A percentile compares a stretch with the other conserved stretches of the same genome.
These are phyloP conservation scores for Buceros bicornis DNA, from an alignment of 2,797 vertebrate species.

Conservation along the genomic window DNA sequence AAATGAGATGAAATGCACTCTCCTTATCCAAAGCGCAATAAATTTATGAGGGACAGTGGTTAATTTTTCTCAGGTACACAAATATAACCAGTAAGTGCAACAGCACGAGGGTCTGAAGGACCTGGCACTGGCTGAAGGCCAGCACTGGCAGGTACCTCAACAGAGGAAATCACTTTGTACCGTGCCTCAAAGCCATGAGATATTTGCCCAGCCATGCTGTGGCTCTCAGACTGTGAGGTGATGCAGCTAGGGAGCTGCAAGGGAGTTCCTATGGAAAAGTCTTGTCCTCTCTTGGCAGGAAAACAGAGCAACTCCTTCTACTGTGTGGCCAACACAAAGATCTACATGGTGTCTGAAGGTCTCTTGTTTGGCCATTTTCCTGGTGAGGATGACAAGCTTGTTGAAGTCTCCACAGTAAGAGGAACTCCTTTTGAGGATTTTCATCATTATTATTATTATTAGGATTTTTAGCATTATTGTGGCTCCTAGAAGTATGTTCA, in stretches of 20 bases:
- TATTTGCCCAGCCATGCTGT: not conserved
- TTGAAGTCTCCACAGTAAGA: not conserved
- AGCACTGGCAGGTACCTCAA: not conserved
- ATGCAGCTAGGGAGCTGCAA: not conserved
- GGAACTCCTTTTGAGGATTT: not conserved
- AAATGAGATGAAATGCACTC: not conserved
- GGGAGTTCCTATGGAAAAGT: not conserved
- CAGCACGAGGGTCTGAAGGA: not conserved
- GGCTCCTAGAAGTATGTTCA: not conserved
- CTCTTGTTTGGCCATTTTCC: not conserved
- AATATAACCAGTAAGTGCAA: not conserved
- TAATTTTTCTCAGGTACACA: not conserved
- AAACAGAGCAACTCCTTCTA: not conserved
- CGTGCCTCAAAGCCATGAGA: not conserved
- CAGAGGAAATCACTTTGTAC: not conserved
- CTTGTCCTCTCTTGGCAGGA: not conserved
- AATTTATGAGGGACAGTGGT: not conserved
- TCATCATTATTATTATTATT: not conserved
- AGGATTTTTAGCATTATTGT: not conserved
- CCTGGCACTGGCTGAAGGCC: not conserved
- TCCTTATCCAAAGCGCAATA: not conserved
- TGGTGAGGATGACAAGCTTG: not conserved
- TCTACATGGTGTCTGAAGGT: not conserved
- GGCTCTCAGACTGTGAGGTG: not conserved
- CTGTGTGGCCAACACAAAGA: not conserved